A percentile compares a stretch with the other conserved stretches of the same genome.
These are phyloP conservation scores for Brienomyrus brachyistius DNA, from an alignment of 2,113 vertebrate genomes.

Conservation along the genomic window DNA sequence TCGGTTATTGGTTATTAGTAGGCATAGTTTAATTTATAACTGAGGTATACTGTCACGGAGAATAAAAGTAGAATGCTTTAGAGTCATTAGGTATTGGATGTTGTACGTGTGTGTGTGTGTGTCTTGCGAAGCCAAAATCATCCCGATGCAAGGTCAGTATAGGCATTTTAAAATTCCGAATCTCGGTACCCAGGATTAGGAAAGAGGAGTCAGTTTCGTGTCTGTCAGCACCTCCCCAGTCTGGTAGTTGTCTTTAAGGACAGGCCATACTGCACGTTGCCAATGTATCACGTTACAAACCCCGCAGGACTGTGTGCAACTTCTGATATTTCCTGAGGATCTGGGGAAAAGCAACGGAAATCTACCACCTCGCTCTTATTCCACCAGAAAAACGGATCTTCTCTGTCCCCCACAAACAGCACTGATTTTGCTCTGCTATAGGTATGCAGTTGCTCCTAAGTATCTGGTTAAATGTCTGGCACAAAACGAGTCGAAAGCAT, in stretches of 20 bases:
- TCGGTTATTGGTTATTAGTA: background rate
- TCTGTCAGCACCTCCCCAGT: background rate
- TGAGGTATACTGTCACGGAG: background rate
- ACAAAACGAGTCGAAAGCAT: background rate
- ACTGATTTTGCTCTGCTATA: background rate
- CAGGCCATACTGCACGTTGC: background rate
- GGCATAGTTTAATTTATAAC: background rate
- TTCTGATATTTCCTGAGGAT: slow-evolving; percentile 10
- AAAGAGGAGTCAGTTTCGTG: background rate
- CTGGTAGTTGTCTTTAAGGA: background rate
- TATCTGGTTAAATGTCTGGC: background rate
- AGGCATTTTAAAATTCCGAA: background rate
- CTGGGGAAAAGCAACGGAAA: background rate
- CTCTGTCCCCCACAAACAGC: background rate
- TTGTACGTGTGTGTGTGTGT: background rate
- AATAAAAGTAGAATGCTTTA: background rate
- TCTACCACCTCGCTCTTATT: background rate
- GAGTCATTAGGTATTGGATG: background rate
- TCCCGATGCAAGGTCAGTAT: background rate
- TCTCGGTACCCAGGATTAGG: background rate
- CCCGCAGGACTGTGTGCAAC: background rate
- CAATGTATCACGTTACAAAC: background rate
- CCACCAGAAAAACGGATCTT: background rate
- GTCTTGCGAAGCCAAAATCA: background rate
- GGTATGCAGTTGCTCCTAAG: background rate